These are phyloP conservation scores for Aleiodes leptofemur DNA, from an alignment of 2,888 invertebrate genomes.

Conservation along the genomic window DNA sequence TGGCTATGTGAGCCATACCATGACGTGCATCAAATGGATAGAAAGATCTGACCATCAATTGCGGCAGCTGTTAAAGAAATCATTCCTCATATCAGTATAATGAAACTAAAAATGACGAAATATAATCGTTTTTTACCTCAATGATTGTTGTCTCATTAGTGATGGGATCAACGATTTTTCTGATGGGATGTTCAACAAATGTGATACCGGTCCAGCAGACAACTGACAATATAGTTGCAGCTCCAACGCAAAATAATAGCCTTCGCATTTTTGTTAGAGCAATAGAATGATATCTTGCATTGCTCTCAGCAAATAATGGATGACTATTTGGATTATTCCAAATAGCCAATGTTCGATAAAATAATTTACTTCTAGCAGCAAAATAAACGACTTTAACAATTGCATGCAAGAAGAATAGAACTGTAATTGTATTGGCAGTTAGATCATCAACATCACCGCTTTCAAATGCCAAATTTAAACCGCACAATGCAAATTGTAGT, in stretches of 20 bases:
- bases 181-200: conserved; percentile 87
- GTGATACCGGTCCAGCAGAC: conserved; percentile 86
- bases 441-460: conserved; percentile 85
- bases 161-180: conserved; percentile 81
- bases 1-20: conserved; percentile 82
- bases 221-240: conserved; percentile 80
- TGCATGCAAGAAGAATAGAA: conserved; percentile 87
- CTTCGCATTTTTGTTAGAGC: conserved; percentile 86
- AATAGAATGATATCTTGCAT: conserved; percentile 85
- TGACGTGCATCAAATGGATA: conserved; percentile 87
- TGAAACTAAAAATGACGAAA: not conserved
- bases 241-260: conserved; percentile 82
- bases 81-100: not conserved
- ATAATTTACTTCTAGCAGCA: conserved; percentile 83
- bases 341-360: conserved; percentile 86
- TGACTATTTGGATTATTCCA: conserved; percentile 92
- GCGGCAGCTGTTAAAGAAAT: conserved; percentile 76
- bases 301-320: conserved; percentile 89
- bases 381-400: conserved; percentile 86
- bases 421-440: conserved; percentile 87
- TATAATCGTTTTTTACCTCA: conserved; percentile 72
- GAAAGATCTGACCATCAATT: conserved; percentile 85
- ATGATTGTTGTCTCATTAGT: conserved; percentile 84
- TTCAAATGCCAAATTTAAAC: conserved; percentile 83
- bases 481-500: conserved; percentile 80